Evolutionary conservation across 37 sponge, comb jelly and placozoan genomes (phyloP).

Genomic region (Ianthella basta): DNA sequence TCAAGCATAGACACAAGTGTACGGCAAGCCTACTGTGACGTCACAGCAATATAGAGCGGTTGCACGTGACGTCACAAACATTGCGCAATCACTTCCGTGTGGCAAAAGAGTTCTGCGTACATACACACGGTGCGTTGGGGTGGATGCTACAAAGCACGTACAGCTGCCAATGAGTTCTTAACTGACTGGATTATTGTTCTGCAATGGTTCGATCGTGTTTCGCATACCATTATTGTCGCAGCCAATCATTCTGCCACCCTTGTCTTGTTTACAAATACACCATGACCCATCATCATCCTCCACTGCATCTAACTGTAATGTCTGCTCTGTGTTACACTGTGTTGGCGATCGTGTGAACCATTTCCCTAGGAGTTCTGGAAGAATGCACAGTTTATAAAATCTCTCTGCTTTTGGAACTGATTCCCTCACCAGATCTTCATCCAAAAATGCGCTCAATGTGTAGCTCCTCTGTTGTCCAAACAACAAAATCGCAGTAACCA

Average conservation of each 20-base stretch:
- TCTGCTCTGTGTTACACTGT: conserved; percentile 1
- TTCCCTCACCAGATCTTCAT: conserved; percentile 8
- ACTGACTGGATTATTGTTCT: too few species aligned
- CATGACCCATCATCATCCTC: conserved; percentile 48
- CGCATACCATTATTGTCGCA: conserved; percentile 60
- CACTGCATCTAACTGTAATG: background rate
- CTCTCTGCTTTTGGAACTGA: conserved; percentile 19
- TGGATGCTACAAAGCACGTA: too few species aligned
- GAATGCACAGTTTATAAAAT: conserved; percentile 21
- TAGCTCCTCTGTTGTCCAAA: conserved; percentile 42
- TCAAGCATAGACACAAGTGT: too few species aligned
- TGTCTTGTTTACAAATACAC: conserved; percentile 43
- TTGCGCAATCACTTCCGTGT: too few species aligned
- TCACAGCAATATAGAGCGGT: too few species aligned
- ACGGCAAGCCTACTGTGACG: too few species aligned
- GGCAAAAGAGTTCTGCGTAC: too few species aligned
- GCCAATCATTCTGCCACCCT: conserved; percentile 50
- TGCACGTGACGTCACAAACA: too few species aligned
- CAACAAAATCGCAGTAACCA: conserved; percentile 49
- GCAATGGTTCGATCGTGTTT: too few species aligned
- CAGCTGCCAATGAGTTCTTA: too few species aligned
- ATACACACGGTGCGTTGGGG: too few species aligned
- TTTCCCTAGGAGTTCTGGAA: conserved; percentile 54
- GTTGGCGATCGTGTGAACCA: conserved; percentile 29
- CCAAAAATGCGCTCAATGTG: conserved; percentile 42